phyloP scores from a whole-genome alignment of 2,797 vertebrate genomes.

The Salmo trutta region DNA sequence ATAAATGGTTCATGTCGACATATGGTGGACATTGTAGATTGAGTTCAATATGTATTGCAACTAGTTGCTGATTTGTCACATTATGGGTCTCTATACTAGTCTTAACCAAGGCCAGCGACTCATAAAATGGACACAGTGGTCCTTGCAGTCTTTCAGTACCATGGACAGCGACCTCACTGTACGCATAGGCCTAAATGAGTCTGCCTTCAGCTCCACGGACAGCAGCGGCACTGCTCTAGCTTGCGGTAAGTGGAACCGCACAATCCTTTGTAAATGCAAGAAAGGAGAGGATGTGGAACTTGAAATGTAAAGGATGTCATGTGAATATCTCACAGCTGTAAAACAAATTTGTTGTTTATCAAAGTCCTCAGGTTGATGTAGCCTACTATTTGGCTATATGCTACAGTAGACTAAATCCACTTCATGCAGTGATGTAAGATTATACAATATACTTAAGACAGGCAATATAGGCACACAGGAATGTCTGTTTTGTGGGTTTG shows the following conservation, averaged over 20 bases:
- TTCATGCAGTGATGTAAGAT: no score
- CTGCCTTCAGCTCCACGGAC: slow-evolving; percentile 43
- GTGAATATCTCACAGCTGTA: no score
- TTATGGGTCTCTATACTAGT: background rate
- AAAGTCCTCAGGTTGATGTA: background rate
- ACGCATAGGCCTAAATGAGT: background rate
- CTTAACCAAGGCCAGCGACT: background rate
- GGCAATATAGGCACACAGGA: background rate
- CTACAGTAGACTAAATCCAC: no score
- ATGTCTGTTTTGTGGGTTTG: background rate
- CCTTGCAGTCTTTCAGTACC: slow-evolving; percentile 33
- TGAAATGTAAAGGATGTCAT: no score
- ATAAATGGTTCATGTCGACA: slow-evolving; percentile 13
- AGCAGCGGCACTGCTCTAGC: background rate
- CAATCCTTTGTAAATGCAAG: no score
- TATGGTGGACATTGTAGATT: slow-evolving; percentile 29
- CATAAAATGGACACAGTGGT: background rate
- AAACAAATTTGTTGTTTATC: background rate
- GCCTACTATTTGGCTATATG: background rate
- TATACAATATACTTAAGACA: no score
- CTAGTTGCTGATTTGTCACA: background rate
- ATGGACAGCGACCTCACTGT: slow-evolving; percentile 25
- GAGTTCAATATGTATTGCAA: background rate
- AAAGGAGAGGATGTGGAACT: no score
- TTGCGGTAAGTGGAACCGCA: background rate